These are phyloP conservation scores for Rhea americana DNA, from an alignment of 2,113 vertebrate genomes.

Conservation along the genomic window DNA sequence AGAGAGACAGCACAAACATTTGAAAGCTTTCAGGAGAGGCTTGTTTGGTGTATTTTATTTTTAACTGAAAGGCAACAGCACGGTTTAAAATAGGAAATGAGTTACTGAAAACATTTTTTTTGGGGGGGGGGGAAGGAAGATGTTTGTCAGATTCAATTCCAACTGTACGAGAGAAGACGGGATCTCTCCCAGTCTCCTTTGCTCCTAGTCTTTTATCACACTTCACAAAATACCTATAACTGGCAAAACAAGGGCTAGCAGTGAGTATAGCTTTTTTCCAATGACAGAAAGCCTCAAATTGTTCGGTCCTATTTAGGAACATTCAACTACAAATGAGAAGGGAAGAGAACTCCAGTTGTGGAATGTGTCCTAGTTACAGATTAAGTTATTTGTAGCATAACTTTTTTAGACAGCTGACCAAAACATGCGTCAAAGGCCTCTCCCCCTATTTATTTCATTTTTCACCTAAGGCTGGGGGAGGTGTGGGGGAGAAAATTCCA, in stretches of 20 bases:
- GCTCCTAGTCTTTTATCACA: background rate
- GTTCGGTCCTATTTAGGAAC: background rate
- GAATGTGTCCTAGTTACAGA: background rate
- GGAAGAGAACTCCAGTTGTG: background rate
- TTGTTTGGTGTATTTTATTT: background rate
- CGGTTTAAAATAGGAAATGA: background rate
- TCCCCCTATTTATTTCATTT: background rate
- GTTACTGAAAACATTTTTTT: background rate
- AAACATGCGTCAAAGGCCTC: background rate
- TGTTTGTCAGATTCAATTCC: background rate
- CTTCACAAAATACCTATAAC: background rate
- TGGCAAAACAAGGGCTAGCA: background rate
- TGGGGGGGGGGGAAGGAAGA: rapidly evolving
- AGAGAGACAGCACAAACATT: background rate
- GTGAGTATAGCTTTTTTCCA: background rate
- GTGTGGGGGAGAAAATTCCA: background rate
- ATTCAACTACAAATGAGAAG: background rate
- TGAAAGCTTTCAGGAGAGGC: background rate
- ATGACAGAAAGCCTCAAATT: background rate
- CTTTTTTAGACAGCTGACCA: background rate
- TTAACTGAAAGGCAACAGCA: background rate
- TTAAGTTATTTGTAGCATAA: background rate
- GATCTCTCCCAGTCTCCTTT: background rate
- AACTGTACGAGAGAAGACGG: background rate
- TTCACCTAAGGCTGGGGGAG: background rate